Conservation (phyloP, 2,888 invertebrate species). For the Mayetiola destructor region DNA sequence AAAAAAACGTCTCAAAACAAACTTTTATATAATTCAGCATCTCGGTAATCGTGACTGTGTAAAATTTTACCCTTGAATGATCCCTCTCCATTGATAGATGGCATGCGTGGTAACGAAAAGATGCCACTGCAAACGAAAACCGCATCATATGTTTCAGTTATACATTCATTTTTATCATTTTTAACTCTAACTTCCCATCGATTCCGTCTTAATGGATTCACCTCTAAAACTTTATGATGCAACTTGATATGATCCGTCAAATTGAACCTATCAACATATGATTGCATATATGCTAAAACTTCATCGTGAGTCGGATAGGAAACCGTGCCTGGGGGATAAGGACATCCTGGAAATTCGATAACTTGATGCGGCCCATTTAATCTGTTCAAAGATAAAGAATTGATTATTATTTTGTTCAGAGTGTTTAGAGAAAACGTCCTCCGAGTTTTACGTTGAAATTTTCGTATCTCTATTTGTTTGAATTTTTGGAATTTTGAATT, state of each 20-base stretch:
- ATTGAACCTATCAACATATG: slow-evolving; percentile 53
- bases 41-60: slow-evolving; percentile 80
- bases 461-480: too few species aligned
- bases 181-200: slow-evolving; percentile 40
- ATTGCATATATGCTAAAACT: slow-evolving; percentile 55
- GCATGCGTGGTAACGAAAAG: slow-evolving; percentile 62
- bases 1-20: too few species aligned
- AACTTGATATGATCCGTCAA: slow-evolving; percentile 48
- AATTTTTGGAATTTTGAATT: too few species aligned
- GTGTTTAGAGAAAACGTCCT: too few species aligned
- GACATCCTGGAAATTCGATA: slow-evolving; percentile 60
- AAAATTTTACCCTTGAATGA: slow-evolving; percentile 41
- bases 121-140: slow-evolving; percentile 77
- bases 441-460: too few species aligned
- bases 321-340: slow-evolving; percentile 51
- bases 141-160: slow-evolving; percentile 53
- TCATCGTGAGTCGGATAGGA: slow-evolving; percentile 62
- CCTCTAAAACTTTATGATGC: slow-evolving; percentile 40
- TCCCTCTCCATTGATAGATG: slow-evolving; percentile 51
- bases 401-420: too few species aligned
- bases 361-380: neutral
- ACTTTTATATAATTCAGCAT: slow-evolving; percentile 48
- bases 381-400: neutral
- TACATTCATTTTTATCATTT: slow-evolving; percentile 23
- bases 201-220: neutral